Percentiles rank a stretch among this genome's conserved stretches.
Evolutionary conservation across 1,140 invertebrate genomes (phyloP).

Genomic region (Anoplolepis gracilipes): DNA sequence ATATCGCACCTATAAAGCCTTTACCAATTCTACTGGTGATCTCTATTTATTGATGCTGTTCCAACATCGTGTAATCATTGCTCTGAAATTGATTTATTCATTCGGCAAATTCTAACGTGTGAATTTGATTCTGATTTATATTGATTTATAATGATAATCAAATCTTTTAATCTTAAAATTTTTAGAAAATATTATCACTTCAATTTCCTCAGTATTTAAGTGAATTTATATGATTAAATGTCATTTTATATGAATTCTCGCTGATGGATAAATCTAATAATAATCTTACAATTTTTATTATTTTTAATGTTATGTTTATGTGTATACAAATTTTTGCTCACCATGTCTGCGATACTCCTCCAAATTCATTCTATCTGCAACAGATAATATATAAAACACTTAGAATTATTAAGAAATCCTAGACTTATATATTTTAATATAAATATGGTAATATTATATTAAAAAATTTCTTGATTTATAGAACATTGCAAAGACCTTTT

Average conservation of each 20-base stretch:
- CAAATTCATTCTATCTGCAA: conserved; percentile 84
- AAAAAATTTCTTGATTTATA: neutral
- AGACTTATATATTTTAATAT: neutral
- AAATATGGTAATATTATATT: neutral
- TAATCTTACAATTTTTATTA: neutral
- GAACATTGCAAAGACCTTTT: neutral
- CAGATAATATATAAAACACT: neutral
- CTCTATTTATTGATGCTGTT: conserved; percentile 69
- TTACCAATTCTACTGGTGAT: conserved; percentile 58
- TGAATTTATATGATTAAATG: neutral
- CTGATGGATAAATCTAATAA: neutral
- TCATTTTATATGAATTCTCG: neutral
- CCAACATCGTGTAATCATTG: conserved; percentile 42
- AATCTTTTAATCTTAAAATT: neutral
- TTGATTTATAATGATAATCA: conserved; percentile 1
- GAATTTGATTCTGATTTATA: conserved; percentile 15
- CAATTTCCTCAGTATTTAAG: neutral
- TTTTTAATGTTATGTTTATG: neutral
- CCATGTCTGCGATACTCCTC: conserved; percentile 86
- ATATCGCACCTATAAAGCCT: conserved; percentile 70
- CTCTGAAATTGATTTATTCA: conserved; percentile 18
- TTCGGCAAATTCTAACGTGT: neutral
- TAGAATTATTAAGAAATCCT: neutral
- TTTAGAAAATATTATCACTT: neutral
- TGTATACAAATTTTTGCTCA: conserved; percentile 71